Evolutionary conservation across 2,888 invertebrate species (phyloP), one percentile per base, ranked within the genome.

Genomic region (Chrysopilus asiliformis): DNA sequence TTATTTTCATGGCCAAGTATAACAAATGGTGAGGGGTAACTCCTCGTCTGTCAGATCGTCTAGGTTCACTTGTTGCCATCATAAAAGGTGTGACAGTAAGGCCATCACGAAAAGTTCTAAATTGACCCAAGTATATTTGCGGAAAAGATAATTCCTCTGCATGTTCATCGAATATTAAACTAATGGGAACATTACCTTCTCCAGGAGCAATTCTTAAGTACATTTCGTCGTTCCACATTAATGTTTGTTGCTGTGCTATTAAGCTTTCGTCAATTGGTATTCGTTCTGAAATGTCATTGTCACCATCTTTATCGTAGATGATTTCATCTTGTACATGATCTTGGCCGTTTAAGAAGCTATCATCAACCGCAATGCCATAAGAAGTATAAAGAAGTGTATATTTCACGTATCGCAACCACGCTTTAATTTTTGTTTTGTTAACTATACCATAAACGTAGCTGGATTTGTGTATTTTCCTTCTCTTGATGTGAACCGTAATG

Each of bases 111-210:
- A 30, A 41, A 2, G 22, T 41, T 29, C 41, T 9, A 18, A 41
- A 36, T 10, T 43, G 24, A 2, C 39, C 36, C 1, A 26, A 15
- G 22, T 43, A 38, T 15, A 60, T 57, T 14, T 38, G 14, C 18
- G 58, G 57, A 47, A 60, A 58, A 24, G 55, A 56, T 20, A 58
- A 40, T 48, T 58, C 56, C 51, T 58, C 57, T 7, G 52, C 56
- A 47, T 56, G 49, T 39, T 49, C 48, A 44, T 57, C 53, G 13
- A 53, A 45, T 31, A 56, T 38, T 15, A 56, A 25, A 48, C 49
- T 52, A 39, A 40, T 13, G 43, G 56, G 53, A 2, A 20, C 47
- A 15, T 43, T 41, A 41, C 26, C 42, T 18, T 55, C 44, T 48
- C 52, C 54, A 45, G 50, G 51, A 43, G 52, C 36, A 6, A 41